Evolutionary conservation across 2,113 vertebrate genomes (phyloP).

Genomic region (Stegastes partitus): DNA sequence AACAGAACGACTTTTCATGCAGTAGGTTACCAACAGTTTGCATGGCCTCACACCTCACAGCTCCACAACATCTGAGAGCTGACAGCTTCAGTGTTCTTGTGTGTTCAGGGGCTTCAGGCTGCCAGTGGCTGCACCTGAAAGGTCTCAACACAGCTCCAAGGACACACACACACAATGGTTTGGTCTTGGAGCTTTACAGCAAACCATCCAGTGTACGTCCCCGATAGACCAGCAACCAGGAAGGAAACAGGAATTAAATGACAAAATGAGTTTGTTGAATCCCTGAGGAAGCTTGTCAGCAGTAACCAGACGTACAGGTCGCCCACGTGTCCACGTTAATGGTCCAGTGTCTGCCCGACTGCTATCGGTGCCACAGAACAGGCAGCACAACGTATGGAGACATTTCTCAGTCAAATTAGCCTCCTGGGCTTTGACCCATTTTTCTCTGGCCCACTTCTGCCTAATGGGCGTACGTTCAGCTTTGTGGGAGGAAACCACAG

Average conservation of each 20-base stretch:
- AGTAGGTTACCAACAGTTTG: too few relatives aligned
- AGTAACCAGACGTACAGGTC: slow-evolving; percentile 37
- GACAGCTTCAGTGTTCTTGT: too few relatives aligned
- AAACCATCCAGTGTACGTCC: slow-evolving; percentile 10
- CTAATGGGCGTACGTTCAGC: background rate
- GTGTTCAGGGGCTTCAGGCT: too few relatives aligned
- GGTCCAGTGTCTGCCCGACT: slow-evolving; percentile 16
- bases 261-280: slow-evolving; percentile 5
- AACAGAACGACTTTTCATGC: too few relatives aligned
- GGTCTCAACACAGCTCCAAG: too few relatives aligned
- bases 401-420: slow-evolving; percentile 23
- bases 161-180: background rate
- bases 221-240: background rate
- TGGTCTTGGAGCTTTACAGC: slow-evolving; percentile 18
- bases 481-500: too few relatives aligned
- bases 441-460: slow-evolving; percentile 26
- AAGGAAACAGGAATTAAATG: slow-evolving; percentile 11
- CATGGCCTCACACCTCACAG: too few relatives aligned
- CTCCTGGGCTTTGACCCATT: slow-evolving; percentile 41
- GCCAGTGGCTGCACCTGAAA: too few relatives aligned
- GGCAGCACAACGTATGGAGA: slow-evolving; percentile 9
- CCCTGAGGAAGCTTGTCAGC: slow-evolving; percentile 34
- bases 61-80: too few relatives aligned
- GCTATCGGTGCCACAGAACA: slow-evolving; percentile 10
- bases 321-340: slow-evolving; percentile 36